phyloP scores from a whole-genome alignment of 2,888 invertebrate species.

The Ferdinandea cuprea region DNA sequence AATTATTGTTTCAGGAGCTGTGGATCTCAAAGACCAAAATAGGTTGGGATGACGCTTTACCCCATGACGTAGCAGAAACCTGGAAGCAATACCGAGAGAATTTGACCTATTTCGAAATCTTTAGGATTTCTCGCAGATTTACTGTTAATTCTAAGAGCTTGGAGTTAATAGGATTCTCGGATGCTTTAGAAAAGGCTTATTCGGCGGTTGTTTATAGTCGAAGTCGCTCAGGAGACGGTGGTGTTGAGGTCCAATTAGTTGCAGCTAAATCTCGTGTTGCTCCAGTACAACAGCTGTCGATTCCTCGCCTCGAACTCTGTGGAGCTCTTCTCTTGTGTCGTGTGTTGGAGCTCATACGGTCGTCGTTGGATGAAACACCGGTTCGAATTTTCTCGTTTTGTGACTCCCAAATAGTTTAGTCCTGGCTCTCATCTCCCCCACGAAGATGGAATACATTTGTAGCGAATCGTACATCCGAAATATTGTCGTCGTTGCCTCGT shows the following conservation, averaged over 20 bases:
- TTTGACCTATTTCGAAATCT: constrained; percentile 39
- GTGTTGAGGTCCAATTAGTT: neutral
- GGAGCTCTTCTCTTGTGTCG: constrained; percentile 12
- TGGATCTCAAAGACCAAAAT: constrained; percentile 31
- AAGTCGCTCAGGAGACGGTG: neutral
- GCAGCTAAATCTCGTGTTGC: constrained; percentile 4
- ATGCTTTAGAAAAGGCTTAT: constrained; percentile 22
- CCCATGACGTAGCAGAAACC: too few species aligned
- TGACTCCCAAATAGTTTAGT: constrained; percentile 22
- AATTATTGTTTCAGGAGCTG: constrained; percentile 43
- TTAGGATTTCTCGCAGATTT: too few species aligned
- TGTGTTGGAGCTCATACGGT: constrained; percentile 5
- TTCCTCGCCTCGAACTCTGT: constrained; percentile 17
- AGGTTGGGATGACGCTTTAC: constrained; percentile 33
- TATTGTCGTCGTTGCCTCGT: constrained; percentile 24
- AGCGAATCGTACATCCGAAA: constrained; percentile 27
- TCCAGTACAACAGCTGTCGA: constrained; percentile 5
- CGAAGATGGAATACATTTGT: constrained; percentile 24
- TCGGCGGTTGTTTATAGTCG: constrained; percentile 15
- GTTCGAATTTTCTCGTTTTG: constrained; percentile 14
- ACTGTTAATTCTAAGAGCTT: constrained; percentile 26
- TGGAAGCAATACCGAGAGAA: constrained; percentile 30
- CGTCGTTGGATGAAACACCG: constrained; percentile 25
- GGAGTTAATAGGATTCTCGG: constrained; percentile 27
- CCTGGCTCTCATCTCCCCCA: constrained; percentile 11